Conservation (phyloP, 2,888 invertebrate species). For the Leucophenga montana region DNA sequence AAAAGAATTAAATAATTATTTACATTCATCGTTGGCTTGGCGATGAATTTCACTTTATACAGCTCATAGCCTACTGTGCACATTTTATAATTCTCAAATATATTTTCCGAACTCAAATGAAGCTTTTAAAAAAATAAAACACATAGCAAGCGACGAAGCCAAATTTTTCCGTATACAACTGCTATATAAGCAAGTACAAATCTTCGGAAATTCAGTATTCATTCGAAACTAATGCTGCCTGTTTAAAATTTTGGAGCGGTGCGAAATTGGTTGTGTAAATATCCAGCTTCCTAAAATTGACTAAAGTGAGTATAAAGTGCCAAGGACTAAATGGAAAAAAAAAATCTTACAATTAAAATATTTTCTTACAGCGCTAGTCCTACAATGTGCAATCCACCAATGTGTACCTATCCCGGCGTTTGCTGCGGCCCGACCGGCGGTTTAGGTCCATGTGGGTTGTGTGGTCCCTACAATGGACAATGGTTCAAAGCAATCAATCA, state of each 20-base stretch:
- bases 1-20: no score
- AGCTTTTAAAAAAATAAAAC: no score
- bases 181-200: no score
- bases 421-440: constrained; percentile 61
- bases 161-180: no score
- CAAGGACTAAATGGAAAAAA: background rate
- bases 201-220: no score
- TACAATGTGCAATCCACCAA: constrained; percentile 54
- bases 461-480: constrained; percentile 58
- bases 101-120: no score
- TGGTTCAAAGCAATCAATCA: constrained; percentile 56
- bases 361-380: background rate
- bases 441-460: constrained; percentile 53
- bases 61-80: no score
- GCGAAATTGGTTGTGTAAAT: background rate
- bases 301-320: constrained; percentile 42
- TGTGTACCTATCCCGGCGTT: constrained; percentile 55
- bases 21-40: no score
- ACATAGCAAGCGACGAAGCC: no score
- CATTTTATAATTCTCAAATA: no score
- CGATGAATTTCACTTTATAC: no score
- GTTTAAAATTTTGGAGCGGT: constrained; percentile 16
- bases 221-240: no score
- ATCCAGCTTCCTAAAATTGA: constrained; percentile 55
- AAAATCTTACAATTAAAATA: background rate